Evolutionary conservation across 2,797 vertebrate genomes (phyloP), one percentile per base, ranked within the genome.

Genomic region (Myotis findleyi): DNA sequence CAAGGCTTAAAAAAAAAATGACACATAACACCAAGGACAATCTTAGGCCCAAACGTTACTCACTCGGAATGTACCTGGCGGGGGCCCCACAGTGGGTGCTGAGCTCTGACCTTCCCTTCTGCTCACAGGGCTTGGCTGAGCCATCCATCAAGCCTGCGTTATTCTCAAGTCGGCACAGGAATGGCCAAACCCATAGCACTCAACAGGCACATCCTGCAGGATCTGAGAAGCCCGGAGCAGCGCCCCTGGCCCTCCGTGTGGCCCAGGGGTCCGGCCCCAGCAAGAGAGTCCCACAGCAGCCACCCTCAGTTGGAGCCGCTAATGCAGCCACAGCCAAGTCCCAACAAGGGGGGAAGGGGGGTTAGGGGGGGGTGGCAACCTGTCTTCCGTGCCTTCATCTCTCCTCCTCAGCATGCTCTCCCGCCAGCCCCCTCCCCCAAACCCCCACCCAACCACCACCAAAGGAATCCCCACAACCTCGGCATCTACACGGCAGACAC

Each of bases 401-500:
- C 53, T 66, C 44, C 8, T 12, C 36, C 62, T 57, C 49, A 7
- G 7, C 0, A 1, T 2, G 2, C 20, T 10, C 38, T 30, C 38
- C 30, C 0, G 0, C n/a, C 30, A 47, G 57, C 49, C 27, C 12
- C 47, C 47, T 3, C 20, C 3, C 20, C 20, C 7, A 20, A 20
- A 3, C 8, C 53, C 57, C 11, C 11, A 47, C 23, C 33, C 41
- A 16, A 0, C 5, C 1, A 21, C 27, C 33, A 0, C 68, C 51
- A 4, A 1, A 51, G 21, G 69, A 77, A 23, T 16, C 85, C 21
- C 68, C 25, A 1, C 1, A 21, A 21, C 49, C 18, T 20, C 0
- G 1, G 10, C n/a, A 2, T 41, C 38, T 4, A 13, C 7, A 2
- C 0, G 2, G 49, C 0, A 5, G 44, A 18, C 41, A 16, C n/a